These are phyloP conservation scores for Lagodon rhomboides DNA, from an alignment of 2,797 vertebrate species.

Conservation along the genomic window DNA sequence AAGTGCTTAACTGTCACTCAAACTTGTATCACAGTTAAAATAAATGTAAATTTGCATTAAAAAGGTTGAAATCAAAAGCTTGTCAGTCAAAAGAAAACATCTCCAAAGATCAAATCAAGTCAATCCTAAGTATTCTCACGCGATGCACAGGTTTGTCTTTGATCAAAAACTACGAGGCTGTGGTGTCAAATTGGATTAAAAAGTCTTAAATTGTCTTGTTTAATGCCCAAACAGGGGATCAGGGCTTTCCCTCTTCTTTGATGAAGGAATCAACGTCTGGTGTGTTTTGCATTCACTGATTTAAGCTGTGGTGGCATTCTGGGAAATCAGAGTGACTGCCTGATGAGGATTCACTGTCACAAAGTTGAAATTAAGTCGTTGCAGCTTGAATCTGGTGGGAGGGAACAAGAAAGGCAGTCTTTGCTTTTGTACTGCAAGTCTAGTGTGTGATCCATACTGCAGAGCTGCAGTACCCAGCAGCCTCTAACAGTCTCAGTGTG, in stretches of 20 bases:
- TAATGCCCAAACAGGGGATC: constrained; percentile 34
- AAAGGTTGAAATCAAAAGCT: constrained; percentile 6
- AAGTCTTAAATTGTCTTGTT: constrained; percentile 45
- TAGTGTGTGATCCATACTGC: background rate
- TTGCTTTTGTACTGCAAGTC: background rate
- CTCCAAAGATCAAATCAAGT: background rate
- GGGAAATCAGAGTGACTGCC: constrained; percentile 57
- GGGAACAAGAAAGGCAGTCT: background rate
- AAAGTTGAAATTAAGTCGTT: constrained; percentile 50
- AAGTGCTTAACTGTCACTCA: constrained; percentile 2
- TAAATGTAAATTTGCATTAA: constrained; percentile 2
- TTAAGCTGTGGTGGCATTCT: constrained; percentile 44
- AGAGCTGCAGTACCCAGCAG: background rate
- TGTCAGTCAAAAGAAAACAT: background rate
- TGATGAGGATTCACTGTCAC: constrained; percentile 51
- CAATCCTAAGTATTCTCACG: background rate
- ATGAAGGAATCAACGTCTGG: constrained; percentile 45
- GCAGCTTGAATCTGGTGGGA: constrained; percentile 24
- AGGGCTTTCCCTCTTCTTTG: constrained; percentile 14
- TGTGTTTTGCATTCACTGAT: constrained; percentile 34
- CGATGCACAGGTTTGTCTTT: constrained; percentile 1
- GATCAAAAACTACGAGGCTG: background rate
- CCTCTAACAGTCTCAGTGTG: background rate
- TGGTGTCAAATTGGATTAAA: constrained; percentile 47
- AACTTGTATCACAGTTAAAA: background rate